These are phyloP conservation scores for Pogonognathellus flavescens DNA, from an alignment of 1,140 invertebrate species.

Conservation along the genomic window DNA sequence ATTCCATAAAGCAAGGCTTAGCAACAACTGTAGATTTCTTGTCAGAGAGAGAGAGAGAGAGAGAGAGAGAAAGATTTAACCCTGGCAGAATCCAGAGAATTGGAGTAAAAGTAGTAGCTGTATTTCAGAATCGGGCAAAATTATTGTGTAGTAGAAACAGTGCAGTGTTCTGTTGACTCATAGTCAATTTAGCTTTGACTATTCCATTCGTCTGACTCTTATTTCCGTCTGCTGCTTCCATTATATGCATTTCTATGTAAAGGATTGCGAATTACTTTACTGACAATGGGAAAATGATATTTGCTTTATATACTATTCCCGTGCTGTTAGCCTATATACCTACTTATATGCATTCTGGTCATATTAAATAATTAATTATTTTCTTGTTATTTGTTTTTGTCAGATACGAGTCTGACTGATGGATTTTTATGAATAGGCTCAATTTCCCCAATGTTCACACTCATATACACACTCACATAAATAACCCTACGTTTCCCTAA, in stretches of 20 bases:
- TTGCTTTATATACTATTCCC: not conserved
- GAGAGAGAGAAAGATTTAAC: too few species aligned
- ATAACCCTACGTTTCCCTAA: too few species aligned
- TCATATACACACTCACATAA: too few species aligned
- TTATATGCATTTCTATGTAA: conserved; percentile 10
- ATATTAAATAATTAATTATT: not conserved
- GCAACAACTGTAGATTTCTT: conserved; percentile 13
- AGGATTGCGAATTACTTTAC: not conserved
- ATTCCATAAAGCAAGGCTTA: not conserved
- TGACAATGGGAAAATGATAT: not conserved
- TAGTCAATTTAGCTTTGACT: too few species aligned
- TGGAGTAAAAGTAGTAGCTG: not conserved
- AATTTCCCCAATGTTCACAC: too few species aligned
- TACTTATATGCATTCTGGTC: not conserved
- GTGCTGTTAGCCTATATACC: not conserved
- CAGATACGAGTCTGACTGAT: too few species aligned
- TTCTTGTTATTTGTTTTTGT: too few species aligned
- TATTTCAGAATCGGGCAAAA: not conserved
- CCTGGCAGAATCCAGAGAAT: too few species aligned
- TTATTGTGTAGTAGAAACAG: too few species aligned
- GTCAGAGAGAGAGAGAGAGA: not conserved
- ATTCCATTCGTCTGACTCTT: not conserved
- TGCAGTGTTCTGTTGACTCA: too few species aligned
- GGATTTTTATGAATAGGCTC: too few species aligned
- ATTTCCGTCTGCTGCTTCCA: not conserved